Percentiles rank a stretch among this genome's conserved stretches.
These are phyloP conservation scores for Melangyna quadrimaculata DNA, from an alignment of 2,888 invertebrate species.

Conservation along the genomic window DNA sequence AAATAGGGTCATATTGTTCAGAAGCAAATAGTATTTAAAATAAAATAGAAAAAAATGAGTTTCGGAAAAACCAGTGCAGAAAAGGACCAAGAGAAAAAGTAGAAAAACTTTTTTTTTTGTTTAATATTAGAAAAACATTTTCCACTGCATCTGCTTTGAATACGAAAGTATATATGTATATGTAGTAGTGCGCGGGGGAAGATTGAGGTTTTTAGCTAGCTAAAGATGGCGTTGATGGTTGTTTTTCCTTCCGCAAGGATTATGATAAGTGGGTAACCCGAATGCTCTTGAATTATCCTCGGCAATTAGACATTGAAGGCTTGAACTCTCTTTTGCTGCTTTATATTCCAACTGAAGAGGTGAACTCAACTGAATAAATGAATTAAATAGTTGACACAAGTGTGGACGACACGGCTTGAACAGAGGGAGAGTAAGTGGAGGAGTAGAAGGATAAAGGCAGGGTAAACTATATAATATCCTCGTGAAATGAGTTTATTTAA, in stretches of 20 bases:
- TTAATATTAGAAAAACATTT: slow-evolving; percentile 52
- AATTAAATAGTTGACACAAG: slow-evolving; percentile 65
- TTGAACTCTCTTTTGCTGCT: slow-evolving; percentile 51
- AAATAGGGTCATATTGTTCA: neutral
- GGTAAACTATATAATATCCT: neutral
- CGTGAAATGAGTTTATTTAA: slow-evolving; percentile 15
- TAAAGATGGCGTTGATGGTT: neutral
- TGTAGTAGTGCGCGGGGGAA: neutral
- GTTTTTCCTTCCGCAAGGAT: slow-evolving; percentile 58
- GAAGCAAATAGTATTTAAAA: neutral
- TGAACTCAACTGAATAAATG: slow-evolving; percentile 66
- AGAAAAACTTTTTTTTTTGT: slow-evolving; percentile 1
- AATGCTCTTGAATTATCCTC: slow-evolving; percentile 66
- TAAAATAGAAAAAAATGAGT: neutral
- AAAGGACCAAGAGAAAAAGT: neutral
- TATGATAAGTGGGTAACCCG: slow-evolving; percentile 60
- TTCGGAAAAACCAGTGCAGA: slow-evolving; percentile 22
- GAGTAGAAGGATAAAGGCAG: neutral
- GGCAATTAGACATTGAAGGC: slow-evolving; percentile 67
- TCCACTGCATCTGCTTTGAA: slow-evolving; percentile 68
- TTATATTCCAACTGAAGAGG: slow-evolving; percentile 62
- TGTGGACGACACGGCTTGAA: neutral
- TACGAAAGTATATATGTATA: slow-evolving; percentile 37
- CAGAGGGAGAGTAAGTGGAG: too few relatives aligned
- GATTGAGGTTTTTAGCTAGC: neutral